Percentiles rank a stretch among this genome's conserved stretches.
These are phyloP conservation scores for Trogon surrucura DNA, from an alignment of 2,113 vertebrate species.

Conservation along the genomic window DNA sequence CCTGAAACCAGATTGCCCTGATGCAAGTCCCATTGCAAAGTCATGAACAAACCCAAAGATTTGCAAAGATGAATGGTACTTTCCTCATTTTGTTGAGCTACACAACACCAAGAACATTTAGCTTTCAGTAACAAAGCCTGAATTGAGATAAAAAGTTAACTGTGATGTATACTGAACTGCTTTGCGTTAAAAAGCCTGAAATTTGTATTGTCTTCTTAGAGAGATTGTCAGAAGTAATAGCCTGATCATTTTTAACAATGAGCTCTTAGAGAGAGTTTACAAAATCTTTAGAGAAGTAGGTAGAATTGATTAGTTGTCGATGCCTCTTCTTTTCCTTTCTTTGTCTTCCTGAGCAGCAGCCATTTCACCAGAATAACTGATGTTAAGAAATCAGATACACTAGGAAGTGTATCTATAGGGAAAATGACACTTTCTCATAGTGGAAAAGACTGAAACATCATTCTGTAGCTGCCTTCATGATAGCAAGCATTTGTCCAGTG, in stretches of 20 bases:
- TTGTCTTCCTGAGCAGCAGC: not conserved
- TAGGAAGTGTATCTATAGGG: not conserved
- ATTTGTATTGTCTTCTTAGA: not conserved
- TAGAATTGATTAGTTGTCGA: constrained; percentile 27
- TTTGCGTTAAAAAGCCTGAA: not conserved
- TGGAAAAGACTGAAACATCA: not conserved
- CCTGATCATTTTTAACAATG: not conserved
- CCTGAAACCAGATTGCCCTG: not conserved
- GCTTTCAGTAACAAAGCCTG: not conserved
- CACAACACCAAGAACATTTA: not conserved
- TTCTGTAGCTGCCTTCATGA: not conserved
- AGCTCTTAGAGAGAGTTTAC: not conserved
- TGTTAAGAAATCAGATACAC: not conserved
- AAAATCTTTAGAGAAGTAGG: not conserved
- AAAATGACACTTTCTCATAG: not conserved
- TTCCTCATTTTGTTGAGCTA: not conserved
- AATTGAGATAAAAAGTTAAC: not conserved
- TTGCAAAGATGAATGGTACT: not conserved
- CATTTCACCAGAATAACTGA: not conserved
- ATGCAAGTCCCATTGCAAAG: not conserved
- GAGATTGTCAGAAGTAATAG: not conserved
- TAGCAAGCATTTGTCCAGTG: not conserved
- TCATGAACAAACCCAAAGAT: not conserved
- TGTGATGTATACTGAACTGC: not conserved
- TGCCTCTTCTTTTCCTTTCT: constrained; percentile 1